Evolutionary conservation across 2,888 invertebrate genomes (phyloP).

Genomic region (Anorthoa munda): DNA sequence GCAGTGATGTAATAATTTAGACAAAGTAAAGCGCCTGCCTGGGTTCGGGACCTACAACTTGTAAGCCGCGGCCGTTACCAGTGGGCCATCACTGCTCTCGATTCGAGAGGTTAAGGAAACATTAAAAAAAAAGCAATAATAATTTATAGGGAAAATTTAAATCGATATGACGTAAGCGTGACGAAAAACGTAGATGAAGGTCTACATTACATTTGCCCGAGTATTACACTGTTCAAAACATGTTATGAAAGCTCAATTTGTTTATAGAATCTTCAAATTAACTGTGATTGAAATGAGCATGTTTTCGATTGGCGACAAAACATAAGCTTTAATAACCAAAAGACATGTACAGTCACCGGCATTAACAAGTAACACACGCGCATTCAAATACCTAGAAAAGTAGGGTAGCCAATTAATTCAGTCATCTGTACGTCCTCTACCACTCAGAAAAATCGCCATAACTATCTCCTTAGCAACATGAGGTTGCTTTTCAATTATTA

Average conservation of each 20-base stretch:
- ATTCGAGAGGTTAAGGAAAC: neutral
- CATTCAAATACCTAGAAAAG: neutral
- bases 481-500: slow-evolving; percentile 36
- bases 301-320: neutral
- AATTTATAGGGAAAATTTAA: slow-evolving; percentile 8
- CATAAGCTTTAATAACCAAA: neutral
- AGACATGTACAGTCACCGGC: neutral
- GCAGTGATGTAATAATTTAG: no score
- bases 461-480: neutral
- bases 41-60: no score
- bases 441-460: neutral
- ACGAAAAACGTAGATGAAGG: neutral
- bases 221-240: neutral
- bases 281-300: neutral
- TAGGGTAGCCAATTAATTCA: slow-evolving; percentile 1
- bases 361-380: neutral
- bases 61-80: no score
- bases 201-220: neutral
- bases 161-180: neutral
- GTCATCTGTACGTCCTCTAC: neutral
- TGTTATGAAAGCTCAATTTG: neutral
- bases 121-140: neutral
- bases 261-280: neutral
- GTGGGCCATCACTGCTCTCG: no score
- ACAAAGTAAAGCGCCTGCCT: no score